Conservation (phyloP, 2,888 invertebrate species). For the Petrolisthes cinctipes region DNA sequence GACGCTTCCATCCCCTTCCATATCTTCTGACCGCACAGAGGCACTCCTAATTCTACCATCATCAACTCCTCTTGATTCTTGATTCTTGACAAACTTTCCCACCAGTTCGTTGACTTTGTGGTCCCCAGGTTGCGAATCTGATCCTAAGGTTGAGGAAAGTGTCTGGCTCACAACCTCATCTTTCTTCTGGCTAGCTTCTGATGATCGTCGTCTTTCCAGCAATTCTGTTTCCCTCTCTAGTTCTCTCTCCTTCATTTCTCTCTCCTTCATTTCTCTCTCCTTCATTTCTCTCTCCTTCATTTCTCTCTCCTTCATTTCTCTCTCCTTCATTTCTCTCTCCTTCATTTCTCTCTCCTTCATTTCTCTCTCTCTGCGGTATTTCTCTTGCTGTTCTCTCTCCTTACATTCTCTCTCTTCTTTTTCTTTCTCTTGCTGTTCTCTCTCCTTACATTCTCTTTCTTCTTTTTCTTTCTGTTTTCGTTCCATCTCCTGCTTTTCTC, state of each 20-base stretch:
- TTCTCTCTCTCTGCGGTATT: neutral
- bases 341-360: neutral
- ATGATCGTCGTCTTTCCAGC: neutral
- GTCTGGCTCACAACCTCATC: too few relatives aligned
- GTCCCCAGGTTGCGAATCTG: neutral
- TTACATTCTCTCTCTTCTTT: neutral
- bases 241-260: neutral
- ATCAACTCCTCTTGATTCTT: neutral
- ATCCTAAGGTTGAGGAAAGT: too few relatives aligned
- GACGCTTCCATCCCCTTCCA: neutral
- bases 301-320: neutral
- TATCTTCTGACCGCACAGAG: neutral
- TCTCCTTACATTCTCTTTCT: neutral
- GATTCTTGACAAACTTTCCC: neutral
- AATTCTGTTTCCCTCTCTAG: neutral
- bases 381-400: neutral
- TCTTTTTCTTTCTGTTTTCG: neutral
- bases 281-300: neutral
- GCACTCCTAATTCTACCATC: neutral
- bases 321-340: neutral
- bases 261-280: neutral
- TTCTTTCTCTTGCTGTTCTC: neutral
- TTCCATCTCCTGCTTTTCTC: neutral
- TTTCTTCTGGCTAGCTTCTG: too few relatives aligned
- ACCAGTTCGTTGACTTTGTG: slow-evolving; percentile 6